phyloP scores from a whole-genome alignment of 2,113 vertebrate genomes.

The Rhizomys pruinosus region DNA sequence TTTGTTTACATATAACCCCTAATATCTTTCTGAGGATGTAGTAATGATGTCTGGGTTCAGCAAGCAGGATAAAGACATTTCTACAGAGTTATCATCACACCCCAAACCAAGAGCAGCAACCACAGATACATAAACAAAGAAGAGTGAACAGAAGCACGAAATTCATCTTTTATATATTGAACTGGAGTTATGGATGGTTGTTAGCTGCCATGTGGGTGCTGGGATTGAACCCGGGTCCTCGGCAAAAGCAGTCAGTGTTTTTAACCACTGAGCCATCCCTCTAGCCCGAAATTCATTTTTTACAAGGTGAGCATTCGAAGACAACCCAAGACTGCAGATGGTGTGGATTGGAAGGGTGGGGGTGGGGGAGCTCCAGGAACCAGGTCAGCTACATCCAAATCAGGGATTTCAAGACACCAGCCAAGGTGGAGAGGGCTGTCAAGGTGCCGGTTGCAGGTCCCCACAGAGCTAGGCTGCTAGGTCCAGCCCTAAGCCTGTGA shows the following conservation, averaged over 20 bases:
- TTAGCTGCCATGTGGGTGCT: too few relatives aligned
- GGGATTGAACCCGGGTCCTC: too few relatives aligned
- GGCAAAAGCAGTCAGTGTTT: too few relatives aligned
- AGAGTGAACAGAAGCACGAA: background rate
- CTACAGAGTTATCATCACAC: background rate
- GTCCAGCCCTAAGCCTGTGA: background rate
- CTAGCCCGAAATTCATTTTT: background rate
- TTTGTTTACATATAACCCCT: background rate
- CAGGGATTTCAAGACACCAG: background rate
- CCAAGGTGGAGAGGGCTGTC: background rate
- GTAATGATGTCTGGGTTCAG: background rate
- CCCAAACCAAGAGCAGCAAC: background rate
- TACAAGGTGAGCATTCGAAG: background rate
- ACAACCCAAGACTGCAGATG: background rate
- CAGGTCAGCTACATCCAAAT: background rate
- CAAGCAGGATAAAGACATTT: background rate
- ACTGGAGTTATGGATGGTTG: too few relatives aligned
- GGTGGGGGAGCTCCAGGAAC: background rate
- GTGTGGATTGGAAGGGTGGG: rapidly evolving
- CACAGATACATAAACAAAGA: background rate
- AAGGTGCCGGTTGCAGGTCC: too few relatives aligned
- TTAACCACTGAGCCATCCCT: too few relatives aligned
- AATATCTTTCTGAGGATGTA: background rate
- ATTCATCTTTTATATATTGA: background rate
- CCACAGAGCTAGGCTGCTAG: rapidly evolving